Conservation (phyloP, 2,888 invertebrate genomes). For the Cancer borealis region DNA sequence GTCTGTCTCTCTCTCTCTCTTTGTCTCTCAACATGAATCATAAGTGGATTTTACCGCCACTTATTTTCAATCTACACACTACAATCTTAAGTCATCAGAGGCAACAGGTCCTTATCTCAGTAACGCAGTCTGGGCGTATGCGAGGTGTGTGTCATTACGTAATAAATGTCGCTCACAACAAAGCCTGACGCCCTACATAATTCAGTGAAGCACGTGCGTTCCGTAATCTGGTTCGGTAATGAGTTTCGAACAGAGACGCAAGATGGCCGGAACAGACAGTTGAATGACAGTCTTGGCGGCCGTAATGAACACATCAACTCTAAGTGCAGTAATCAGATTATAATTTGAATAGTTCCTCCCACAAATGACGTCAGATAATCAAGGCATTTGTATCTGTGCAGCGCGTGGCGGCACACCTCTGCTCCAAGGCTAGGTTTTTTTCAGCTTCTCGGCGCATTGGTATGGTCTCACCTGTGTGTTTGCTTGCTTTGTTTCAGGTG, state of each 20-base stretch:
- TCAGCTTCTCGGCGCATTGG: neutral
- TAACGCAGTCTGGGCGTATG: neutral
- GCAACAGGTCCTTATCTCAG: neutral
- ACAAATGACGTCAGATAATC: slow-evolving; percentile 20
- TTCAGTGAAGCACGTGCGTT: neutral
- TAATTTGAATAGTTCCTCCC: slow-evolving; percentile 17
- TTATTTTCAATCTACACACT: neutral
- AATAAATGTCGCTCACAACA: neutral
- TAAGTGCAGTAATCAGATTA: slow-evolving; percentile 29
- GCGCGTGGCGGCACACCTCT: neutral
- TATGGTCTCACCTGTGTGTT: too few relatives aligned
- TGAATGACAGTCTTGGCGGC: slow-evolving; percentile 40
- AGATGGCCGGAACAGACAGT: neutral
- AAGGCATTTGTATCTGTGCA: slow-evolving; percentile 15
- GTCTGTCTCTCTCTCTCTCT: neutral
- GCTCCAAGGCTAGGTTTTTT: neutral
- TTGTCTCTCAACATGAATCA: neutral
- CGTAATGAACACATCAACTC: slow-evolving; percentile 33
- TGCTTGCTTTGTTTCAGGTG: too few relatives aligned
- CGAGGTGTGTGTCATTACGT: neutral
- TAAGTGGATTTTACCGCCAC: neutral
- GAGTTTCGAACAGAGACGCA: neutral
- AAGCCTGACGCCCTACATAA: neutral
- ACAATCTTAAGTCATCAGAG: neutral
- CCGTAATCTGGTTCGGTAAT: slow-evolving; percentile 29